Conservation (phyloP, 2,113 vertebrate species). For the Limanda limanda region DNA sequence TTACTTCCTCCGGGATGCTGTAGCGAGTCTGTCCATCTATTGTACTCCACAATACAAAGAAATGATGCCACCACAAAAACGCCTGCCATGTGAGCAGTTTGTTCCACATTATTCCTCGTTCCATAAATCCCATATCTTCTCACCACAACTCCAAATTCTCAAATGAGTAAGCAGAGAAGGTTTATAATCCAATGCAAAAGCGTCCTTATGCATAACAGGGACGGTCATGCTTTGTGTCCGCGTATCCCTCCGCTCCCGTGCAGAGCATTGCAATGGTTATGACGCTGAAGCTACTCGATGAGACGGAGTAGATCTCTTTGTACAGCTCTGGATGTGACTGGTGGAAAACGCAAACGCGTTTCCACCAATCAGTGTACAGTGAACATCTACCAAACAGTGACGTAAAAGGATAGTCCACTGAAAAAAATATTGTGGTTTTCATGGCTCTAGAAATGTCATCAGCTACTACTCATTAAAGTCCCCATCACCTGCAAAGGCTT, state of each 20-base stretch:
- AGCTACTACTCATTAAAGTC: not conserved
- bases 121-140: constrained; percentile 51
- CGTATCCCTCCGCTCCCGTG: constrained; percentile 52
- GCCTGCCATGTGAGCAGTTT: constrained; percentile 71
- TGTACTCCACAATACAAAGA: constrained; percentile 78
- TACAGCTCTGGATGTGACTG: constrained; percentile 83
- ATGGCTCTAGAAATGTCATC: not conserved
- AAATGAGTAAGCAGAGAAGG: constrained; percentile 6
- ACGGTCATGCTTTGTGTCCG: constrained; percentile 68
- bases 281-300: constrained; percentile 63
- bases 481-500: not conserved
- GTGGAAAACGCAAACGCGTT: constrained; percentile 63
- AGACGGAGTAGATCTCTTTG: constrained; percentile 86
- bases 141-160: constrained; percentile 28
- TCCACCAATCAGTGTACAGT: constrained; percentile 74
- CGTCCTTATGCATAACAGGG: constrained; percentile 23
- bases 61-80: constrained; percentile 67
- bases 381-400: constrained; percentile 27
- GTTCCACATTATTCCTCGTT: constrained; percentile 70
- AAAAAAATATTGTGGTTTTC: not conserved
- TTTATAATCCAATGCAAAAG: constrained; percentile 49
- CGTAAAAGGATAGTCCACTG: constrained; percentile 27
- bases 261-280: constrained; percentile 72
- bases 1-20: constrained; percentile 83
- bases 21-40: constrained; percentile 79